A percentile compares a stretch with the other conserved stretches of the same genome.
Conservation (phyloP, 2,888 invertebrate species). For the Conops quadrifasciatus region DNA sequence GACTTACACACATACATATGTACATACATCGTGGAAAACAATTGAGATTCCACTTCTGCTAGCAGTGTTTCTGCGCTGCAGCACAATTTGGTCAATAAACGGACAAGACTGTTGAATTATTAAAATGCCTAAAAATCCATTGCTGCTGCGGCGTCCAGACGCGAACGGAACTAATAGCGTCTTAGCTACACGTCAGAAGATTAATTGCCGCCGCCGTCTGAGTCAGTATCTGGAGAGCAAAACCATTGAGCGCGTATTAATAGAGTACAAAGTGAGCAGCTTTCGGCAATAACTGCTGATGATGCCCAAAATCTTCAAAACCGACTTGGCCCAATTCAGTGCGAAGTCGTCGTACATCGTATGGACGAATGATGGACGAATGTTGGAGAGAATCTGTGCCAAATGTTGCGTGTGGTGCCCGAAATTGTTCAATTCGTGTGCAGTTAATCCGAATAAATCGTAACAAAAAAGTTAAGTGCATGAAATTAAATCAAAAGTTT, state of each 20-base stretch:
- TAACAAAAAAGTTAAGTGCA: too few species aligned
- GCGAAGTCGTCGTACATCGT: neutral
- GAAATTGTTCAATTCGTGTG: too few species aligned
- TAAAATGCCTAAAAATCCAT: slow-evolving; percentile 29
- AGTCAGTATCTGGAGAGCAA: neutral
- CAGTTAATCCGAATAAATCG: too few species aligned
- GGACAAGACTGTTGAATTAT: slow-evolving; percentile 38
- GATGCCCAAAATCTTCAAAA: neutral
- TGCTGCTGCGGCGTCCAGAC: slow-evolving; percentile 2
- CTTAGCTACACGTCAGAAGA: slow-evolving; percentile 21
- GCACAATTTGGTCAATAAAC: slow-evolving; percentile 59
- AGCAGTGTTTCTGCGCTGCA: slow-evolving; percentile 51
- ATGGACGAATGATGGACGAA: neutral
- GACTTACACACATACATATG: too few species aligned
- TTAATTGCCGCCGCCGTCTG: slow-evolving; percentile 21
- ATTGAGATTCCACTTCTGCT: neutral
- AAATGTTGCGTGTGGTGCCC: too few species aligned
- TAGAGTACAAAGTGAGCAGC: neutral
- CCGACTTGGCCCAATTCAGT: neutral
- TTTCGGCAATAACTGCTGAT: neutral
- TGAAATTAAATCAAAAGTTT: too few species aligned
- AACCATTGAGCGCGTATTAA: slow-evolving; percentile 25
- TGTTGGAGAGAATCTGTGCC: neutral
- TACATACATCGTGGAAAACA: neutral
- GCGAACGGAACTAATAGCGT: slow-evolving; percentile 7